A percentile compares a stretch with the other conserved stretches of the same genome.
phyloP scores from a whole-genome alignment of 2,888 invertebrate species.

The Nymphalis c-album region DNA sequence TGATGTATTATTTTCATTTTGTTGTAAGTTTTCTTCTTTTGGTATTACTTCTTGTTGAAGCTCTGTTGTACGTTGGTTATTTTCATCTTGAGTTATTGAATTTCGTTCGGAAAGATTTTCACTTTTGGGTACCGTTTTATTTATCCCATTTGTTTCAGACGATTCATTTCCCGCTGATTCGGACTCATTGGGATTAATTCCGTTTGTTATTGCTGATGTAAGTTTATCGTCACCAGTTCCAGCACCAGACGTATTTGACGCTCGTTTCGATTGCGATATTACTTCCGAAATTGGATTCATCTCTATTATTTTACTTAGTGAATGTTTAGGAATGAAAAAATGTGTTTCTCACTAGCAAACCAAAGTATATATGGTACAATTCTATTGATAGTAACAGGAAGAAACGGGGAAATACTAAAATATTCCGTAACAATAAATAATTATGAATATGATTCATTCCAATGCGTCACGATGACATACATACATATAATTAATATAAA shows the following conservation, averaged over 20 bases:
- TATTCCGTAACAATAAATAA: background rate
- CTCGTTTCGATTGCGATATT: too few species aligned
- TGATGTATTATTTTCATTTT: background rate
- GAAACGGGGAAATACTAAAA: background rate
- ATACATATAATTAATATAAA: background rate
- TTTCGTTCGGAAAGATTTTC: background rate
- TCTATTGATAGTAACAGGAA: constrained; percentile 5
- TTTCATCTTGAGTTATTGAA: background rate
- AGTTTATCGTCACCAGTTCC: background rate
- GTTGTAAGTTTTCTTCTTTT: background rate
- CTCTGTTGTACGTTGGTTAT: background rate
- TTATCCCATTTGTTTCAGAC: background rate
- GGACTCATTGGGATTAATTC: too few species aligned
- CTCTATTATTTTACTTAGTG: too few species aligned
- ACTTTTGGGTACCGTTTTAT: background rate
- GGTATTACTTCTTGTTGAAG: background rate
- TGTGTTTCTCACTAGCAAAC: background rate
- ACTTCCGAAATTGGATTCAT: too few species aligned
- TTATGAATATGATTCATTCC: background rate
- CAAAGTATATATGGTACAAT: background rate
- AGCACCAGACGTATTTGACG: background rate
- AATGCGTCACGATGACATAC: background rate
- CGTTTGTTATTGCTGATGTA: too few species aligned
- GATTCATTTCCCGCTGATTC: background rate
- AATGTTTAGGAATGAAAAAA: background rate